Evolutionary conservation across 2,113 vertebrate species (phyloP).

Genomic region (Polyodon spathula): DNA sequence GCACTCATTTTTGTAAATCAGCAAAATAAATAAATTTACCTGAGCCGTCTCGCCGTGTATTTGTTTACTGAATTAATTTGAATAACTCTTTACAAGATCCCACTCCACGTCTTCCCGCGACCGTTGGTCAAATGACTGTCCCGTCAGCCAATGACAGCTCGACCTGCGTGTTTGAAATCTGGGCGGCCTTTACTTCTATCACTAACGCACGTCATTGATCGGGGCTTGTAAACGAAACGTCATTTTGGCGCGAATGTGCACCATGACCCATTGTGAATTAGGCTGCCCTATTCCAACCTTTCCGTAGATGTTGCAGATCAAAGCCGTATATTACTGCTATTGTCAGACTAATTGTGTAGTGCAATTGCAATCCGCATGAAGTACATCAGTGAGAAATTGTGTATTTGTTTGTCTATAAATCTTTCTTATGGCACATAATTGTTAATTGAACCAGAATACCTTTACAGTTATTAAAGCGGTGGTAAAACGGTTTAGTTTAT

Average conservation of each 20-base stretch:
- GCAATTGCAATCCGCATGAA: too few relatives aligned
- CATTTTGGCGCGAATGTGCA: constrained; percentile 68
- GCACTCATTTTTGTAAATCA: not conserved
- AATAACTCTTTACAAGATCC: constrained; percentile 32
- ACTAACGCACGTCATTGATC: constrained; percentile 27
- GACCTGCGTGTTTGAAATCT: constrained; percentile 65
- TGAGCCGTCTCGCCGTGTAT: not conserved
- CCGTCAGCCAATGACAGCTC: constrained; percentile 57
- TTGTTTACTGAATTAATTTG: constrained; percentile 53
- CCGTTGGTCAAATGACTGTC: constrained; percentile 73
- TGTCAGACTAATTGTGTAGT: too few relatives aligned
- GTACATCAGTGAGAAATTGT: too few relatives aligned
- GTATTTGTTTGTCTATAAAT: too few relatives aligned
- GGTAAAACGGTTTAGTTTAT: too few relatives aligned
- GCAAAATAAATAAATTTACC: not conserved
- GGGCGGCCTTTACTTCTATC: constrained; percentile 30
- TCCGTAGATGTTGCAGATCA: too few relatives aligned
- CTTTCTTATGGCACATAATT: too few relatives aligned
- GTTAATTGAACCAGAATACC: too few relatives aligned
- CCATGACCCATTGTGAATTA: not conserved
- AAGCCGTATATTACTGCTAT: too few relatives aligned
- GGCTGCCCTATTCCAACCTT: constrained; percentile 15
- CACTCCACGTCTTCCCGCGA: constrained; percentile 74
- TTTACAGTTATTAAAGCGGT: too few relatives aligned
- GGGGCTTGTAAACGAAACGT: constrained; percentile 2